phyloP scores from a whole-genome alignment of 2,888 invertebrate genomes.

The Antitype chi region DNA sequence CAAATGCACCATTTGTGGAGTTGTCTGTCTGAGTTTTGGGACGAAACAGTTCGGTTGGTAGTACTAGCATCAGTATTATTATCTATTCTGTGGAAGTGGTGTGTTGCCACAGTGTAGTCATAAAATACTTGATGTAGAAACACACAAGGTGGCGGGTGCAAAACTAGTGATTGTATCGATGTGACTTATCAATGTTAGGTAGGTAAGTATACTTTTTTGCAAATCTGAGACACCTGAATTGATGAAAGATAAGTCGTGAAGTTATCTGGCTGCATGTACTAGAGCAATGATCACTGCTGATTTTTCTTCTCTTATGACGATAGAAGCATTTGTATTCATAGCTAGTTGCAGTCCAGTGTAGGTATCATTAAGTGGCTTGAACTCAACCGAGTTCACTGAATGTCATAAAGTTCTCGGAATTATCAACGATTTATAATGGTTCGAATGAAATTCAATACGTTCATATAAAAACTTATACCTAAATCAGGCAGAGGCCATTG shows the following conservation, averaged over 20 bases:
- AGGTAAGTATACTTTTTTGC: not conserved
- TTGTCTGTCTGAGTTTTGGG: slow-evolving; percentile 16
- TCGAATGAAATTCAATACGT: not conserved
- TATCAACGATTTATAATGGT: not conserved
- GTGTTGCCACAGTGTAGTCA: not conserved
- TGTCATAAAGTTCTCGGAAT: not conserved
- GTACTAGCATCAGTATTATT: not conserved
- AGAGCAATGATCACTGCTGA: not conserved
- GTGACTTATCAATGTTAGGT: not conserved
- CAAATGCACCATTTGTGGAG: not conserved
- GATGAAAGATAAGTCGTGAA: not conserved
- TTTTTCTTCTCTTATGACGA: not conserved
- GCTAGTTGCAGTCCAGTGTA: not conserved
- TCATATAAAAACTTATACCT: not conserved
- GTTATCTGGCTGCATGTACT: not conserved
- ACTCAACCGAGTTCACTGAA: not conserved
- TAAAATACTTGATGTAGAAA: slow-evolving; percentile 5
- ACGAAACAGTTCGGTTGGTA: slow-evolving; percentile 9
- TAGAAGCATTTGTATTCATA: not conserved
- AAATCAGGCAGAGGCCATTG: no score
- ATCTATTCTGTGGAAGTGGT: not conserved
- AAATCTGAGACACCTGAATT: not conserved
- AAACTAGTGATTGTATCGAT: not conserved
- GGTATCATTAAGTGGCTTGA: not conserved
- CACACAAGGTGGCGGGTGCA: slow-evolving; percentile 2